phyloP scores from a whole-genome alignment of 2,113 vertebrate genomes.

The Hipposideros armiger region DNA sequence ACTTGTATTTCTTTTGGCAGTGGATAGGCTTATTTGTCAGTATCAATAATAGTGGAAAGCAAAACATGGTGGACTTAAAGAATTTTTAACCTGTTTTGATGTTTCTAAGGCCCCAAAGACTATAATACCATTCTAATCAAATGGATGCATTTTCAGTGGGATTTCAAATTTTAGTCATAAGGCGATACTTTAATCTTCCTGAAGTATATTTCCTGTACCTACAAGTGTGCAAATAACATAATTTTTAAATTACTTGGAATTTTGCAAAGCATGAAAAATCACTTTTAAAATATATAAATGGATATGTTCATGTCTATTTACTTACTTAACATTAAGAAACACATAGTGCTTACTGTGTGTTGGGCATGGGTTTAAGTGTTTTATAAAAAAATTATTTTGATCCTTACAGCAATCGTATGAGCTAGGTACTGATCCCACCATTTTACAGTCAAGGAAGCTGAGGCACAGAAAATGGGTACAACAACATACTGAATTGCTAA shows the following conservation, averaged over 20 bases:
- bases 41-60: neutral
- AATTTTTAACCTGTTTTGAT: neutral
- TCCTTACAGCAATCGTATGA: neutral
- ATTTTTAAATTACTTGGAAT: constrained; percentile 26
- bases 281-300: neutral
- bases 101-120: neutral
- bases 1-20: neutral
- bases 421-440: neutral
- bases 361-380: neutral
- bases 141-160: neutral
- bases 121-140: neutral
- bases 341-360: neutral
- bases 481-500: neutral
- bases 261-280: neutral
- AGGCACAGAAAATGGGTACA: neutral
- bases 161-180: constrained; percentile 31
- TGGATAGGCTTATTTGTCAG: neutral
- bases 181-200: neutral
- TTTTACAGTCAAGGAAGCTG: neutral
- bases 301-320: neutral
- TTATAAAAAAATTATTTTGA: neutral
- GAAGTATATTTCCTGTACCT: neutral
- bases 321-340: constrained; percentile 17
- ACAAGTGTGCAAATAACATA: neutral
- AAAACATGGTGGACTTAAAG: neutral